Base-by-base conservation (phyloP, 2,113 vertebrate species). In the Ptilorrhoa leucosticta region DNA sequence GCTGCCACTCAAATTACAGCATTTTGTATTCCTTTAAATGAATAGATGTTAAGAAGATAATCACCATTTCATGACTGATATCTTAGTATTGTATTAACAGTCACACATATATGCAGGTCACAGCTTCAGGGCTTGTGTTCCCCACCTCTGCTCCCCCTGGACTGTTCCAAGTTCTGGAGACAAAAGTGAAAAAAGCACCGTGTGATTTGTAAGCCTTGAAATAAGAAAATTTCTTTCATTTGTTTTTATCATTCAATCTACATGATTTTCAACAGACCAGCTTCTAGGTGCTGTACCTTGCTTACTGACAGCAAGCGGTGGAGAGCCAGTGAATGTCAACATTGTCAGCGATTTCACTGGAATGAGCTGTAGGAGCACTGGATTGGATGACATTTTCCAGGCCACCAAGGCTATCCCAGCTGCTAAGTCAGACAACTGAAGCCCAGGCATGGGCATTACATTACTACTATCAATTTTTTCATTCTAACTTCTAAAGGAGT, bases 21-120 rank as follows among this genome's bases (percentile, higher is more conserved):
- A 73, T 85, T 65, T 80, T 83, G 21, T 93, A 68, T 96, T 96
- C 51, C 22, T 95, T 96, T 83, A 95, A 93, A 87, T 65, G 64
- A 87, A 88, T 24, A 91, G 47, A 94, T 80, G 66, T 86, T 83
- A 86, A 73, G 51, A 88, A 78, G 76, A 95, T 58, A 80, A 95
- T 96, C 51, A 85, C 39, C 17, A 37, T 87, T 90, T 85, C 82
- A 69, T 51, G 79, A 64, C 57, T 81, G 40, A 40, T 60, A 78
- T 64, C 47, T 87, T 37, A 76, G 39, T 47, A 47, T 28, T 81
- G 54, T 54, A 54, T 65, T 77, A 90, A 71, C 31, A 60, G 20
- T 45, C 44, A 50, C 42, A 92, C 30, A 80, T 33, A 80, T 3
- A 31, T 16, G n/a, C 40, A 53, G 47, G 42, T 39, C 89, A 51